phyloP scores from a whole-genome alignment of 2,888 invertebrate species.

The Aradus depressus region DNA sequence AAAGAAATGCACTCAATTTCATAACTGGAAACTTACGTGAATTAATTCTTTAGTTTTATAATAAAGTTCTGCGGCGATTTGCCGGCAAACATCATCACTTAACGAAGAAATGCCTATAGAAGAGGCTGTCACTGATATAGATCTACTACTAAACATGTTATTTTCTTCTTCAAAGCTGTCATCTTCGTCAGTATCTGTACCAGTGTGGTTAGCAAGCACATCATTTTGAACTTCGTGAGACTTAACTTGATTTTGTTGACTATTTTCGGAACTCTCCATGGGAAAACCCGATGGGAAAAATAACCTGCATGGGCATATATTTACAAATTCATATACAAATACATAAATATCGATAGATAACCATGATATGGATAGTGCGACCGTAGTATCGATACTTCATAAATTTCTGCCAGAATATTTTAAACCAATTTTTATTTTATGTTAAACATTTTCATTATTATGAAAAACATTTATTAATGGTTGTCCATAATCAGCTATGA shows the following conservation, averaged over 20 bases:
- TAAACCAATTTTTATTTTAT: no score
- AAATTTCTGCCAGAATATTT: no score
- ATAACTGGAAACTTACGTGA: constrained; percentile 37
- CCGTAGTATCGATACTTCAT: no score
- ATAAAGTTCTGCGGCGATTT: constrained; percentile 44
- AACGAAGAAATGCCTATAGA: constrained; percentile 24
- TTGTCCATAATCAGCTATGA: no score
- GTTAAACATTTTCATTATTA: no score
- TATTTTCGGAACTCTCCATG: constrained; percentile 11
- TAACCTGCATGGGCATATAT: constrained; percentile 9
- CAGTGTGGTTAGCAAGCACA: constrained; percentile 7
- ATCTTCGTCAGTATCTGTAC: constrained; percentile 3
- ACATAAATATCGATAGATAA: no score
- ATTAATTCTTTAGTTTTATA: constrained; percentile 44
- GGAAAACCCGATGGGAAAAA: constrained; percentile 6
- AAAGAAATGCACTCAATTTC: not conserved
- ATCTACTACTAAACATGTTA: constrained; percentile 14
- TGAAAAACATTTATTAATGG: no score
- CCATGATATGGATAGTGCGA: no score
- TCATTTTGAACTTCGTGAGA: constrained; percentile 3
- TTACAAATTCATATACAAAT: no score
- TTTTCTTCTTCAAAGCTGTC: constrained; percentile 3
- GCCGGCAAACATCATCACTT: constrained; percentile 38
- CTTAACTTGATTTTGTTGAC: not conserved
- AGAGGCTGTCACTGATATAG: constrained; percentile 24